A percentile compares a stretch with the other conserved stretches of the same genome.
phyloP scores from a whole-genome alignment of 2,888 invertebrate species.

The Himalopsyche tibetana region DNA sequence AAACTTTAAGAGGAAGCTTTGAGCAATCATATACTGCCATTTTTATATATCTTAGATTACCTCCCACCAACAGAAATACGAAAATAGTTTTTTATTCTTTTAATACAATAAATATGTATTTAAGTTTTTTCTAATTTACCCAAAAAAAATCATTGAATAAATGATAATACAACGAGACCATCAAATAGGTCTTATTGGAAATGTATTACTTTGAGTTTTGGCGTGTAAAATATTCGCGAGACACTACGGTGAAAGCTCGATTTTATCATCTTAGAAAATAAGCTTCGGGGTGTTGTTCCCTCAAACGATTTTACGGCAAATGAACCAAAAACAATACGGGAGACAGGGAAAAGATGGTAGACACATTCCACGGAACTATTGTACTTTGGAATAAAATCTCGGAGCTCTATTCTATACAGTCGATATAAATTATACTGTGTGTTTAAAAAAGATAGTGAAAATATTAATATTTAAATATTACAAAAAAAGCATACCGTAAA shows the following conservation, averaged over 20 bases:
- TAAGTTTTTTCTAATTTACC: too few relatives aligned
- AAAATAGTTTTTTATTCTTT: too few relatives aligned
- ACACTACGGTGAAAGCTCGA: not conserved
- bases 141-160: too few relatives aligned
- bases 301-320: constrained; percentile 26
- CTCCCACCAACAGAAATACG: too few relatives aligned
- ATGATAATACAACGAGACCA: too few relatives aligned
- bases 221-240: not conserved
- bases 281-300: constrained; percentile 16
- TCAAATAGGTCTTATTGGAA: not conserved
- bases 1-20: too few relatives aligned
- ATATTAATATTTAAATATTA: too few relatives aligned
- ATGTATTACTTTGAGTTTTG: not conserved
- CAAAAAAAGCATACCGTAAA: too few relatives aligned
- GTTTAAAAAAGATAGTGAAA: not conserved
- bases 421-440: not conserved
- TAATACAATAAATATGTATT: too few relatives aligned
- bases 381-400: not conserved
- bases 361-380: not conserved
- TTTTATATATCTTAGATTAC: too few relatives aligned
- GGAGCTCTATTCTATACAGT: not conserved
- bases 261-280: not conserved
- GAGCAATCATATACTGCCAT: too few relatives aligned
- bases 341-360: not conserved
- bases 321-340: not conserved